Evolutionary conservation across 2,113 vertebrate genomes (phyloP).

Genomic region (Xenopus tropicalis): DNA sequence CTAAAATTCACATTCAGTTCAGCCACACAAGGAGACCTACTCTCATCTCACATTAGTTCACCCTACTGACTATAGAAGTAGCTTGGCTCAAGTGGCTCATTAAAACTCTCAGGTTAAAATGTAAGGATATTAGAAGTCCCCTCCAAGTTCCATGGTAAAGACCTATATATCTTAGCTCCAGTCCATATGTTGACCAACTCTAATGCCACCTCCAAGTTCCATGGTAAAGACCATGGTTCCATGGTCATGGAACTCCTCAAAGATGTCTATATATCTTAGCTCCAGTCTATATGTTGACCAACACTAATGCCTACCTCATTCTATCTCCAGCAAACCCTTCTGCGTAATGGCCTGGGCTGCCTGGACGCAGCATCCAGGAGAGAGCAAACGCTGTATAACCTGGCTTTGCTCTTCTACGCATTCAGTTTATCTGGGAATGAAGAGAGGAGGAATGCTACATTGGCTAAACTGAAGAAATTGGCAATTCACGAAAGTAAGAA

Average conservation of each 20-base stretch:
- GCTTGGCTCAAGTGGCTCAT: too few species aligned
- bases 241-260: too few species aligned
- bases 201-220: neutral
- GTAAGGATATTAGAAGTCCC: too few species aligned
- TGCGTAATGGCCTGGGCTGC: neutral
- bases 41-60: too few species aligned
- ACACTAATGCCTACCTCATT: neutral
- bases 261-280: neutral
- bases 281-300: neutral
- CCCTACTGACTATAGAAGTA: too few species aligned
- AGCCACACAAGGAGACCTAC: too few species aligned
- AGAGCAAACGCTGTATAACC: neutral
- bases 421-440: conserved; percentile 1
- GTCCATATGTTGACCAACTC: too few species aligned
- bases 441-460: neutral
- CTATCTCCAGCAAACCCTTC: conserved; percentile 2
- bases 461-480: neutral
- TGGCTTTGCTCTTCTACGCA: neutral
- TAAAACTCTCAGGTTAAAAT: too few species aligned
- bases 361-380: neutral
- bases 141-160: too few species aligned
- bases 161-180: neutral
- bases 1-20: too few species aligned
- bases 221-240: too few species aligned
- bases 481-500: neutral